Conservation (phyloP, 2,888 invertebrate genomes). For the Halictus quadricinctus region DNA sequence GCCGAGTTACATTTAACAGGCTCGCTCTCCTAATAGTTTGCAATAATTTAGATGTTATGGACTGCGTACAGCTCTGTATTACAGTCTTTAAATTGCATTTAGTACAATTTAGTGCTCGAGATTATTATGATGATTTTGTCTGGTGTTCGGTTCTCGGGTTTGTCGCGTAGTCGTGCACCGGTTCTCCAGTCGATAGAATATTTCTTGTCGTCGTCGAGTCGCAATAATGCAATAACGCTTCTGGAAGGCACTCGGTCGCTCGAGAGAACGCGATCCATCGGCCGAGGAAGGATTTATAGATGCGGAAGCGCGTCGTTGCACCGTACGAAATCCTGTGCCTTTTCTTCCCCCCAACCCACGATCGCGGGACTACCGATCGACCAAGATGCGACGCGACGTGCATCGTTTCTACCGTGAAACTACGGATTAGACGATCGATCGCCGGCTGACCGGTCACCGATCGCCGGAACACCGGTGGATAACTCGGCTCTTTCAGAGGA, state of each 20-base stretch:
- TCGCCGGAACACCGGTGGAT: neutral
- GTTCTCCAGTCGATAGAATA: conserved; percentile 65
- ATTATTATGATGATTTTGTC: neutral
- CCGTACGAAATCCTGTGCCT: conserved; percentile 14
- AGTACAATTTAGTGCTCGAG: neutral
- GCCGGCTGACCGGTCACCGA: neutral
- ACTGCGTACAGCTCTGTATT: neutral
- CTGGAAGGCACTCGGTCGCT: conserved; percentile 33
- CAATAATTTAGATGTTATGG: neutral
- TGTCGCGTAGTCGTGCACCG: conserved; percentile 8
- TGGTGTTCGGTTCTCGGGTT: conserved; percentile 4
- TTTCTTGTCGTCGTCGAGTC: conserved; percentile 73
- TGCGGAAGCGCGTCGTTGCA: neutral
- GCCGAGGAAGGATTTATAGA: conserved; percentile 24
- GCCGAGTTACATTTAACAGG: neutral
- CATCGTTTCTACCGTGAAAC: conserved; percentile 24
- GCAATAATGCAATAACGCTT: conserved; percentile 71
- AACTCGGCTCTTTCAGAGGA: neutral
- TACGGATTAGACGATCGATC: conserved; percentile 13
- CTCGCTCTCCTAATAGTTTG: neutral
- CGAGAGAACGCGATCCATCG: neutral
- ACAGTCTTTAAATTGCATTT: neutral
- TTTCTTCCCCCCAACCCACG: neutral
- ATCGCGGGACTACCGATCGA: neutral
- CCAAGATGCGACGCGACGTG: conserved; percentile 23